These are phyloP conservation scores for Netelia virgata DNA, from an alignment of 2,888 invertebrate genomes.

Conservation along the genomic window DNA sequence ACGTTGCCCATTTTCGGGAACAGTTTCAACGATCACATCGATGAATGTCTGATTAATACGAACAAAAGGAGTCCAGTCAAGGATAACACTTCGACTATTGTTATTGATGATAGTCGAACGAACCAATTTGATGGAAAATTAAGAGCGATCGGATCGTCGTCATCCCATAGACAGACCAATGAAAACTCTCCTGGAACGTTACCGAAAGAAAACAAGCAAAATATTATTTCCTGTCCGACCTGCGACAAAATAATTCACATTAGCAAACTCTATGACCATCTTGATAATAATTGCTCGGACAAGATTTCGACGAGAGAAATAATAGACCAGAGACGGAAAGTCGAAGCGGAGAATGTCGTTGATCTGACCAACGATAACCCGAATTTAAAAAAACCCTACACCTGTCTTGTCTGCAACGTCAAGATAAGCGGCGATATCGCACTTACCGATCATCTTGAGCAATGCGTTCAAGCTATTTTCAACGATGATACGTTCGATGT, in stretches of 20 bases:
- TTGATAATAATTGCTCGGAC: constrained; percentile 73
- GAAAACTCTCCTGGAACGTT: constrained; percentile 35
- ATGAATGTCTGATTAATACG: constrained; percentile 46
- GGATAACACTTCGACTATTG: not conserved
- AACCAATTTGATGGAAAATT: not conserved
- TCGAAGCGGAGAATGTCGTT: not conserved
- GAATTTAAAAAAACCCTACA: constrained; percentile 58
- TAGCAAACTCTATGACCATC: constrained; percentile 82
- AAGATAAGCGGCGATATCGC: constrained; percentile 71
- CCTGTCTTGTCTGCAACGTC: constrained; percentile 78
- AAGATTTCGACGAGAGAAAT: not conserved
- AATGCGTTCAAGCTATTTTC: constrained; percentile 84
- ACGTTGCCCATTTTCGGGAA: constrained; percentile 3
- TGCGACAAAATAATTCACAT: constrained; percentile 82
- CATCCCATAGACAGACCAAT: constrained; percentile 22
- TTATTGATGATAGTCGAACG: constrained; percentile 18
- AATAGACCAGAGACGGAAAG: not conserved
- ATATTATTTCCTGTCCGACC: constrained; percentile 82
- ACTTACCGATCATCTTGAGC: constrained; percentile 85
- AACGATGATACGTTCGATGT: constrained; percentile 80
- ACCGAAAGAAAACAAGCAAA: constrained; percentile 37
- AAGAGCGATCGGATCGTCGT: not conserved
- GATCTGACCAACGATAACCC: constrained; percentile 30
- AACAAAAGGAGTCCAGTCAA: not conserved
- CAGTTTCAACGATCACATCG: constrained; percentile 58